Base-by-base conservation (phyloP, 1,140 invertebrate genomes). In the Leptinotarsa defecta region DNA sequence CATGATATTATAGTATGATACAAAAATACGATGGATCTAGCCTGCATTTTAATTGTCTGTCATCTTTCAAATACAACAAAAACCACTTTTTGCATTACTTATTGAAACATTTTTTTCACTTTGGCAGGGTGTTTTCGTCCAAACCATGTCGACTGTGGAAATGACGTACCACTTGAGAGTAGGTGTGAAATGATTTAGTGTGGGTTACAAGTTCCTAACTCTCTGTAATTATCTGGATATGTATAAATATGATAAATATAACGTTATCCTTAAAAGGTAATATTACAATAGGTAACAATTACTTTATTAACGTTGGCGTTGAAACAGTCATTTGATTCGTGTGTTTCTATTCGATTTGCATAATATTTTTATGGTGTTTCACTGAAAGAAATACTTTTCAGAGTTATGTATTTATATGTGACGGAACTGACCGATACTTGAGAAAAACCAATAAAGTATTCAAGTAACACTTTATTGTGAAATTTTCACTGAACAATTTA, bases 251-350 rank as follows among this genome's bases (percentile, higher is more conserved):
- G 65, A 34, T 68, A 68, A n/a, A 68, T 68, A 43, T 68, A 68
- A 68, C 24, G 11, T 34, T 34, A 22, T 68, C 27, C 65, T 24
- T 43, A 68, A 68, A 68, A 27, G 65, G 65, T 68, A 24, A 68
- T 68, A 68, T 68, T 68, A 43, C 19, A 68, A 68, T 68, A 68
- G n/a, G 65, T 43, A 68, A 68, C 43, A 68, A 68, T 68, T 68
- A 68, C 65, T n/a, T 27, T 68, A 27, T 24, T 27, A 43, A 68
- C 65, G 65, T 68, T 68, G 65, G 65, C 65, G 65, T 68, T 68
- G 65, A 68, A 17, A 68, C 43, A 68, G n/a, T 15, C 65, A 43
- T 27, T 68, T 68, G 17, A n/a, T 68, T 68, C 13, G 24, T 68
- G 65, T 27, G n/a, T 68, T 68, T 68, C 27, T 57, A 57, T 57